Conservation (phyloP, 2,888 invertebrate genomes). For the Polydrusus cervinus region DNA sequence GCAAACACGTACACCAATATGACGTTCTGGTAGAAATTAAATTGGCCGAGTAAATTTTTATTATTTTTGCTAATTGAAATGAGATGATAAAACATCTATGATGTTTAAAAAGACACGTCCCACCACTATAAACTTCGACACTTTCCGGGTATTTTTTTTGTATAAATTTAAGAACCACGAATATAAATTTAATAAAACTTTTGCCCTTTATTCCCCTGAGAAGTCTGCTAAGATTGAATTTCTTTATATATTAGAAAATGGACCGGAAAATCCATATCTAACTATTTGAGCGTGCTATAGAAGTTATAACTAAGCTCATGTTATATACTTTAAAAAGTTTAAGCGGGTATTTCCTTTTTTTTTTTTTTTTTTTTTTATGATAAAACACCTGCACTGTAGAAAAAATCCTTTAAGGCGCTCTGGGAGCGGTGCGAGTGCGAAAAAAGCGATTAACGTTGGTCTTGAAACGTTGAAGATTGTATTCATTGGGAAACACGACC, state of each 20-base stretch:
- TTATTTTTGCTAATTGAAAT: conserved; percentile 17
- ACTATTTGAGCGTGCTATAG: conserved; percentile 51
- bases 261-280: conserved; percentile 52
- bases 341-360: conserved; percentile 7
- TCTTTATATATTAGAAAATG: conserved; percentile 54
- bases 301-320: conserved; percentile 48
- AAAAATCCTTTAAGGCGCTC: no score
- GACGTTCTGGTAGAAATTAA: conserved; percentile 40
- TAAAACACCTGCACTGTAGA: no score
- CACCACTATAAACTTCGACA: conserved; percentile 37
- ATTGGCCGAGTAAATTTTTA: conserved; percentile 32
- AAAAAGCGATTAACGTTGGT: no score
- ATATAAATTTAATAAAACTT: conserved; percentile 54
- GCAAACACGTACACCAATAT: conserved; percentile 45
- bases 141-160: conserved; percentile 45
- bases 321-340: conserved; percentile 46
- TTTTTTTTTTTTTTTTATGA: no score
- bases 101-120: conserved; percentile 30
- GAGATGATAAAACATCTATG: conserved; percentile 10
- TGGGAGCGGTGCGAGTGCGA: no score
- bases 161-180: conserved; percentile 48
- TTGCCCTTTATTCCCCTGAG: conserved; percentile 40
- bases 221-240: conserved; percentile 54
- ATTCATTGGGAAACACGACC: no score
- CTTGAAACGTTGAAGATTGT: no score